These are phyloP conservation scores for Corythornis vintsioides DNA, from an alignment of 2,113 vertebrate species.

Conservation along the genomic window DNA sequence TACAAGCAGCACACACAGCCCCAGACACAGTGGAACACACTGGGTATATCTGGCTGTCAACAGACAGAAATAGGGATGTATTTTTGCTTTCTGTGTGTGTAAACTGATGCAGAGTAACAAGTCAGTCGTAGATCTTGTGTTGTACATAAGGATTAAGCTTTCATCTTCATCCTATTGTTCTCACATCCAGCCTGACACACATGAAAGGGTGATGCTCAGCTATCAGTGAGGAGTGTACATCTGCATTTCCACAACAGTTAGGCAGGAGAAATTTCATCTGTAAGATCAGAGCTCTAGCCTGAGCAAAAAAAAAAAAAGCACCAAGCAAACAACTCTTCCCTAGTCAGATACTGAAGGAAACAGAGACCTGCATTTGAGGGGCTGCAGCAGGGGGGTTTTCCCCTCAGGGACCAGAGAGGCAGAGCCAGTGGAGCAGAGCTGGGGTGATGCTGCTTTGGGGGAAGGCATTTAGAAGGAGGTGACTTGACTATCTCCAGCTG, in stretches of 20 bases:
- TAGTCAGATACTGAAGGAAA: background rate
- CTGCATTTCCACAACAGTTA: background rate
- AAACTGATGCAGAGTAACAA: background rate
- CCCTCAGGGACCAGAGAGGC: background rate
- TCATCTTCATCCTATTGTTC: background rate
- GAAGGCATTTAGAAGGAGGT: background rate
- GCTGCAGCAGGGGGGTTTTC: background rate
- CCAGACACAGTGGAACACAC: background rate
- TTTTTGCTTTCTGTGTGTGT: background rate
- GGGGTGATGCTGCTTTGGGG: background rate
- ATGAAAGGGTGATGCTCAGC: background rate
- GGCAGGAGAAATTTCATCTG: background rate
- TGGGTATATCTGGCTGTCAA: background rate
- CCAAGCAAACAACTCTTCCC: background rate
- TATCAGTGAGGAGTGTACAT: background rate
- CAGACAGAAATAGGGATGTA: background rate
- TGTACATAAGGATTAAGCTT: background rate
- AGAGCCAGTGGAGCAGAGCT: background rate
- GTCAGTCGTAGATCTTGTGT: background rate
- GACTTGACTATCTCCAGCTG: background rate
- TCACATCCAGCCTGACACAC: background rate
- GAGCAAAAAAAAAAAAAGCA: background rate
- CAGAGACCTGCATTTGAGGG: background rate
- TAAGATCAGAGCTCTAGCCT: background rate
- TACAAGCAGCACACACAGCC: background rate